A percentile compares a stretch with the other conserved stretches of the same genome.
Evolutionary conservation across 2,797 vertebrate species (phyloP).

Genomic region (Florisuga fusca): DNA sequence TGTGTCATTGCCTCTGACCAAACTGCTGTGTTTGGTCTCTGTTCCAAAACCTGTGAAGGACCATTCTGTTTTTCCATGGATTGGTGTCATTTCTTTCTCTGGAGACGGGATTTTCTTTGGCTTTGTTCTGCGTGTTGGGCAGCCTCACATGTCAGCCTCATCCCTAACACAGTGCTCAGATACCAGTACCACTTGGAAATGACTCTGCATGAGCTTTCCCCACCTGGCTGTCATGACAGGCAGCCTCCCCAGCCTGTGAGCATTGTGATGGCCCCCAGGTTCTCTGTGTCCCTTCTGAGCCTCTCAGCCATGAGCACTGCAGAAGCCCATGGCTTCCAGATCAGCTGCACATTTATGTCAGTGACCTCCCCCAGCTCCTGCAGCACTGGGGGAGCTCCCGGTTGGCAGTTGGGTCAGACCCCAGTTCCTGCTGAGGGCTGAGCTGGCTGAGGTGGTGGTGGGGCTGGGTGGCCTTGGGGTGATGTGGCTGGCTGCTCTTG

Average conservation of each 20-base stretch:
- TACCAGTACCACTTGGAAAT: background rate
- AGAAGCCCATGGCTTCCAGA: background rate
- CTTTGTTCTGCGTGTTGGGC: rapidly evolving
- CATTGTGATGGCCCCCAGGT: background rate
- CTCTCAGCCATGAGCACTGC: rapidly evolving
- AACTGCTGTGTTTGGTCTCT: background rate
- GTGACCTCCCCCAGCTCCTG: background rate
- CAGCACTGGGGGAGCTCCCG: background rate
- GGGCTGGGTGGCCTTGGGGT: no score
- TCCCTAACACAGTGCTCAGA: background rate
- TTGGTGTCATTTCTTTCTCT: background rate
- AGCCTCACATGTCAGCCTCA: background rate
- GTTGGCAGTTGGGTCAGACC: background rate
- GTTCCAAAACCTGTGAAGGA: background rate
- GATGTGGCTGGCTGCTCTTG: no score
- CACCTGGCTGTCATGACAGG: background rate
- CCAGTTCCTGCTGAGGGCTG: background rate
- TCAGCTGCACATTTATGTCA: background rate
- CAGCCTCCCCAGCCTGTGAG: background rate
- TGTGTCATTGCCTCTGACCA: background rate
- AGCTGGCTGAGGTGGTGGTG: background rate
- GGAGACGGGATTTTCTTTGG: background rate
- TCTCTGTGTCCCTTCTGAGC: background rate
- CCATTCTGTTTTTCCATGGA: background rate
- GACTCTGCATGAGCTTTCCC: background rate